phyloP scores from a whole-genome alignment of 2,888 invertebrate species.

The Drosophila bunnanda region DNA sequence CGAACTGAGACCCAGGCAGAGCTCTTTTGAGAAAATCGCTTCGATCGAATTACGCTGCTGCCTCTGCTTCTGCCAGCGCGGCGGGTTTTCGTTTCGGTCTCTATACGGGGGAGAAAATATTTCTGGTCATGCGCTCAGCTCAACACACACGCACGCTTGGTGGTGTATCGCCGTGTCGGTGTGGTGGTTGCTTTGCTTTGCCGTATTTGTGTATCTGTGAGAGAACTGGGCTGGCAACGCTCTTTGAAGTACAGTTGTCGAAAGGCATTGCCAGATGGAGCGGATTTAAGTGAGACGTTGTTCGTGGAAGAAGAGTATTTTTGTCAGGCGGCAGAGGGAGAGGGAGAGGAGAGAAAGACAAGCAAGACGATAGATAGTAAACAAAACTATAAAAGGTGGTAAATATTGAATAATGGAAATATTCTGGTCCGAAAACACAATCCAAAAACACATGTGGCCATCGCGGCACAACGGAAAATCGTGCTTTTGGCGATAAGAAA shows the following conservation, averaged over 20 bases:
- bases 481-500: constrained; percentile 7
- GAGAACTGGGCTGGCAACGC: constrained; percentile 80
- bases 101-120: constrained; percentile 71
- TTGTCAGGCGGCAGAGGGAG: constrained; percentile 9
- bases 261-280: constrained; percentile 73
- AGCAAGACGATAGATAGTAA: constrained; percentile 32
- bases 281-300: constrained; percentile 54
- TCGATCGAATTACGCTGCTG: constrained; percentile 80
- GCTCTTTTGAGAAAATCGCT: constrained; percentile 60
- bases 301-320: constrained; percentile 64
- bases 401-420: constrained; percentile 44
- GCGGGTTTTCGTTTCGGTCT: constrained; percentile 59
- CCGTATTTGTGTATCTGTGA: constrained; percentile 52
- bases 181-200: constrained; percentile 51
- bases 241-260: constrained; percentile 80
- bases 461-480: neutral
- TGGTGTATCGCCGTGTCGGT: constrained; percentile 54
- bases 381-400: constrained; percentile 49
- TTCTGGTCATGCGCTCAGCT: constrained; percentile 73
- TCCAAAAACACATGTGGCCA: constrained; percentile 23
- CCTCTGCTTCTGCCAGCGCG: constrained; percentile 67
- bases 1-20: constrained; percentile 70
- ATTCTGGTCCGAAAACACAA: constrained; percentile 19
- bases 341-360: constrained; percentile 30
- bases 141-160: constrained; percentile 53